A percentile compares a stretch with the other conserved stretches of the same genome.
phyloP scores from a whole-genome alignment of 2,113 vertebrate species.

The Platichthys stellatus region DNA sequence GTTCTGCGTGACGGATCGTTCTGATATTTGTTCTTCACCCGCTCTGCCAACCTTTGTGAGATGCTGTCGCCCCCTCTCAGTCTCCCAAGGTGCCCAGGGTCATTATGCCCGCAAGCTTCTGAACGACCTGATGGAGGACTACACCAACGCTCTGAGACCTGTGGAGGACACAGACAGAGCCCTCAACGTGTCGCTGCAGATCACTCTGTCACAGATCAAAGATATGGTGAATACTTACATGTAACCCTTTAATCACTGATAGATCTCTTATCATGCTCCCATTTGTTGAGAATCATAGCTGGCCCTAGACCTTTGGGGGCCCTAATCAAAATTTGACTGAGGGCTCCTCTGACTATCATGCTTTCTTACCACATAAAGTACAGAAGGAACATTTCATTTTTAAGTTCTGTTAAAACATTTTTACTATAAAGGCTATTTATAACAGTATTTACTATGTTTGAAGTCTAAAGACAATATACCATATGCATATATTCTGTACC shows the following conservation, averaged over 20 bases:
- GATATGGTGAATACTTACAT: conserved; percentile 89
- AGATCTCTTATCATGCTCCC: not conserved
- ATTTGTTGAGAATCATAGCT: not conserved
- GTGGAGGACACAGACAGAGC: conserved; percentile 95
- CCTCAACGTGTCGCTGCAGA: conserved; percentile 95
- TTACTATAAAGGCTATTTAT: too few relatives aligned
- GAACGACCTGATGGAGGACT: conserved; percentile 91
- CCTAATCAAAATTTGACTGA: too few relatives aligned
- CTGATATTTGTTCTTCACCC: conserved; percentile 4
- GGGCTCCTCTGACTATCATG: not conserved
- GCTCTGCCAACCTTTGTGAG: not conserved
- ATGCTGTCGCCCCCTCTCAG: conserved; percentile 70
- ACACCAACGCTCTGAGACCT: conserved; percentile 91
- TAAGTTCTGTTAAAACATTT: too few relatives aligned
- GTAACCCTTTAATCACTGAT: not conserved
- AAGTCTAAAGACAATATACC: too few relatives aligned
- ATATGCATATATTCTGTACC: not conserved
- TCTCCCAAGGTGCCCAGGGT: conserved; percentile 88
- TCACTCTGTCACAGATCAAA: conserved; percentile 98
- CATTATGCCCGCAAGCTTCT: conserved; percentile 94
- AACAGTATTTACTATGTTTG: too few relatives aligned
- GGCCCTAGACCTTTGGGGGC: too few relatives aligned
- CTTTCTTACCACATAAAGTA: not conserved
- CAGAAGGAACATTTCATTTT: not conserved
- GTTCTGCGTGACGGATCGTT: conserved; percentile 31